Base-by-base conservation (phyloP, 2,797 vertebrate genomes). In the Hippoglossus hippoglossus region DNA sequence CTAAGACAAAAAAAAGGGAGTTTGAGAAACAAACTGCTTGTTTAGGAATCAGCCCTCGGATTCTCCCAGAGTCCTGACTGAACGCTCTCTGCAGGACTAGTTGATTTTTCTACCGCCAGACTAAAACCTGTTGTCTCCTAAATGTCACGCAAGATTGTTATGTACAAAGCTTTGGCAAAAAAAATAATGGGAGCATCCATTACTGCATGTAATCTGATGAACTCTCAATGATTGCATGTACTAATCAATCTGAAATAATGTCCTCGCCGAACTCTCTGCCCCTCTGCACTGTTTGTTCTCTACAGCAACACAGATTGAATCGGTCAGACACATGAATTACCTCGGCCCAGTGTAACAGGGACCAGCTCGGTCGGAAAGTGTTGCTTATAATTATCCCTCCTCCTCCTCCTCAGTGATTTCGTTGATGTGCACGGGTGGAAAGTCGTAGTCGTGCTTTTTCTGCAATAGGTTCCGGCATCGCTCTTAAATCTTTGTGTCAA, bases 401-500 rank as follows among this genome's bases (percentile, higher is more conserved):
- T 66, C 39, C 44, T 64, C 21, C 36, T 70, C 72, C 50, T 52
- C 10, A 12, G 58, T 70, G 67, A 54, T 61, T 68, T 56, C 63
- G 72, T 79, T 71, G 50, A 52, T 24, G 52, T 73, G 51, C 46
- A 47, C 36, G 51, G 63, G 66, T 73, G 53, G 64, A 63, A 77
- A 56, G 47, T 57, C 65, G 28, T 52, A 16, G 22, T 73, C 52
- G 51, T 63, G 39, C 71, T 73, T 70, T 41, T 74, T 65, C 71
- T 71, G 65, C 77, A 46, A 6, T 75, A 65, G 66, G 56, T 83
- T 80, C 61, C 53, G 1, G 65, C 79, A 61, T 75, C 72, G 75
- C 74, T 80, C 71, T 80, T 79, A 75, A 49, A 79, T 83, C 53
- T 75, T 67, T 81, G 87, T 89, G 86, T 86, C 82, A 84, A 82